phyloP scores from a whole-genome alignment of 2,113 vertebrate genomes.

The Erinaceus europaeus region DNA sequence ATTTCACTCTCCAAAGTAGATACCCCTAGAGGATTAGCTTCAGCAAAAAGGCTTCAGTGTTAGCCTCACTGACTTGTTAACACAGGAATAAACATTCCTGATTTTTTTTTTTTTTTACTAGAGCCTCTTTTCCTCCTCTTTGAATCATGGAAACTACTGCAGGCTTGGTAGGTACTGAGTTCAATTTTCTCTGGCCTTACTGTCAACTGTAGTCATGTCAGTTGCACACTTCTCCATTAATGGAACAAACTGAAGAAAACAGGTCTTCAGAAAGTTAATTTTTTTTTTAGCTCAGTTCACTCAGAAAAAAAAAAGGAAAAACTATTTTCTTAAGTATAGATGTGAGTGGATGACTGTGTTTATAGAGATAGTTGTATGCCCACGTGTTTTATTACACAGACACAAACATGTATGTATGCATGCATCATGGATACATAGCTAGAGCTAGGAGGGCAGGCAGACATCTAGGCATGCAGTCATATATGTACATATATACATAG shows the following conservation, averaged over 20 bases:
- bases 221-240: slow-evolving; percentile 2
- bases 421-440: no score
- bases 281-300: neutral
- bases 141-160: slow-evolving; percentile 18
- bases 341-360: no score
- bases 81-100: neutral
- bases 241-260: slow-evolving; percentile 44
- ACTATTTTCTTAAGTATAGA: neutral
- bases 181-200: neutral
- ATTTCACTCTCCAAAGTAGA: slow-evolving; percentile 30
- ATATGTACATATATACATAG: neutral
- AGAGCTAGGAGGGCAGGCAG: neutral
- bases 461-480: neutral
- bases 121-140: neutral
- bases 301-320: fast-evolving
- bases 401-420: neutral
- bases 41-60: slow-evolving; percentile 35
- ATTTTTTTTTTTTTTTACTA: slow-evolving; percentile 25
- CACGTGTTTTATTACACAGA: no score
- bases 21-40: neutral
- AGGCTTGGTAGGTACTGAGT: neutral
- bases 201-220: neutral
- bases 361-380: no score
- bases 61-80: neutral
- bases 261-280: neutral